Evolutionary conservation across 2,888 invertebrate species (phyloP).

Genomic region (Tolmerus cingulatus): DNA sequence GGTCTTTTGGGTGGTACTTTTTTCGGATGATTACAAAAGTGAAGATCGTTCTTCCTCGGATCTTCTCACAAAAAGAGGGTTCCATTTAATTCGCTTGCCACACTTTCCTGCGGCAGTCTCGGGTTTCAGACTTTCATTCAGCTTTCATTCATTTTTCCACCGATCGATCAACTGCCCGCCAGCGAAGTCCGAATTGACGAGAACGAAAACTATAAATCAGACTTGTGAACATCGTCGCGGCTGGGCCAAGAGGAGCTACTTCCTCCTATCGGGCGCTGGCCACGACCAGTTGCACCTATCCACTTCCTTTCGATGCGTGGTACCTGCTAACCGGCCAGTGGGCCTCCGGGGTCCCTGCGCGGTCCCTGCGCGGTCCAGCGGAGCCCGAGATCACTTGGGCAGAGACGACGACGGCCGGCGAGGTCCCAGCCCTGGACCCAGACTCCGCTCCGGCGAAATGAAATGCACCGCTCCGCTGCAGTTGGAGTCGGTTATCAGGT

Average conservation of each 20-base stretch:
- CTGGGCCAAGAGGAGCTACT: background rate
- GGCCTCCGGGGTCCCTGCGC: background rate
- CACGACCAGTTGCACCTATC: background rate
- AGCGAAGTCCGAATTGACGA: background rate
- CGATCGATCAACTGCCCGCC: slow-evolving; percentile 25
- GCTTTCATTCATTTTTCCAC: slow-evolving; percentile 25
- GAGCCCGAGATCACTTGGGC: background rate
- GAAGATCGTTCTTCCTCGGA: background rate
- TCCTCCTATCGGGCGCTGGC: background rate
- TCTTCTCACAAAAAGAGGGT: background rate
- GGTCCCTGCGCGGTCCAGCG: background rate
- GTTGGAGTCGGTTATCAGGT: slow-evolving; percentile 56
- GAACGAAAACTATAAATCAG: slow-evolving; percentile 22
- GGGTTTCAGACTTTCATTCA: background rate
- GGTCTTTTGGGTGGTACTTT: background rate
- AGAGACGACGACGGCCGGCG: background rate
- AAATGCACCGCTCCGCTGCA: slow-evolving; percentile 41
- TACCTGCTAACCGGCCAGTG: background rate
- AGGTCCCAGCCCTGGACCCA: background rate
- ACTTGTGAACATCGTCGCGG: slow-evolving; percentile 33
- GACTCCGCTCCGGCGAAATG: background rate
- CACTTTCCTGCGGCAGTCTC: background rate
- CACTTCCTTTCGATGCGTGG: background rate
- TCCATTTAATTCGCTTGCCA: background rate
- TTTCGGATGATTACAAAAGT: background rate